Conservation (phyloP, 2,113 vertebrate genomes). For the Xenopus laevis region DNA sequence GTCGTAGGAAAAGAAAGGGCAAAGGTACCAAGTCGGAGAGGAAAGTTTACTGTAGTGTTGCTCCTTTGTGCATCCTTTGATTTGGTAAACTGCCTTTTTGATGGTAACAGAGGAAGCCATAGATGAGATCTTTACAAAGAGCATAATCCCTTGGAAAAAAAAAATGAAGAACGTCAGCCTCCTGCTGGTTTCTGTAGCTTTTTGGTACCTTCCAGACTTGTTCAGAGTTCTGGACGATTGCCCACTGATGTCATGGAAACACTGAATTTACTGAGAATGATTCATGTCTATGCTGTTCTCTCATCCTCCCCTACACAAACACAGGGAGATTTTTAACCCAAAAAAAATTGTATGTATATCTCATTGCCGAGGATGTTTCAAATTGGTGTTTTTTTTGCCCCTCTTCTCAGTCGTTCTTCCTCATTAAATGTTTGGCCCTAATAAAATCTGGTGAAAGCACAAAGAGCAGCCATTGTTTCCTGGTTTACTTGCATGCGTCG, state of each 20-base stretch:
- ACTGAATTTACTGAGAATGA: constrained; percentile 92
- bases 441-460: too few relatives aligned
- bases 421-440: too few relatives aligned
- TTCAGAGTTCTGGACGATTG: constrained; percentile 85
- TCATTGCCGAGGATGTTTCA: too few relatives aligned
- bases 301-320: constrained; percentile 76
- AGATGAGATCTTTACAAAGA: constrained; percentile 68
- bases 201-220: constrained; percentile 77
- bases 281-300: constrained; percentile 84
- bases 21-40: neutral
- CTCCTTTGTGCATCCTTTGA: too few relatives aligned
- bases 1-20: neutral
- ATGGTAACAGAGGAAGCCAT: constrained; percentile 59
- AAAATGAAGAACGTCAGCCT: constrained; percentile 62
- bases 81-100: constrained; percentile 54
- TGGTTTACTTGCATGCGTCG: too few relatives aligned
- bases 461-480: too few relatives aligned
- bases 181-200: constrained; percentile 71
- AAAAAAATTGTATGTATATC: neutral
- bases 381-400: too few relatives aligned
- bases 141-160: constrained; percentile 58
- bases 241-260: constrained; percentile 98
- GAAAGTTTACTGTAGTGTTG: constrained; percentile 50
- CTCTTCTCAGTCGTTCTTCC: too few relatives aligned
- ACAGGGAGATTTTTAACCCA: constrained; percentile 72